These are phyloP conservation scores for Blomia tropicalis DNA, from an alignment of 2,888 invertebrate genomes.

Conservation along the genomic window DNA sequence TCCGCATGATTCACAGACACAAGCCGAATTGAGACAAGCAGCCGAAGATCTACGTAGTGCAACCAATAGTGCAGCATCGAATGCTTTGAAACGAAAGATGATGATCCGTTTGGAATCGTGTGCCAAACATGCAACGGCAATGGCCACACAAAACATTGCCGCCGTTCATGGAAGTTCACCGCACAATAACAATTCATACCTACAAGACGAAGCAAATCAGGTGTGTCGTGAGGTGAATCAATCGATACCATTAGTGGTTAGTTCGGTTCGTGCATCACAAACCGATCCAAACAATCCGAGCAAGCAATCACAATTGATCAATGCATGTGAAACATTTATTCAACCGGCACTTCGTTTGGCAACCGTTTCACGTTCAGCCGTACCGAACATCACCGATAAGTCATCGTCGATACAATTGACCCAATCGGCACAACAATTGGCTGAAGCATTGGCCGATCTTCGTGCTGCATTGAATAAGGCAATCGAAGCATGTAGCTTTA, in stretches of 20 bases:
- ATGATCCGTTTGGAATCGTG: slow-evolving; percentile 48
- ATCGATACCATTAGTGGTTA: slow-evolving; percentile 61
- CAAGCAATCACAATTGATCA: slow-evolving; percentile 61
- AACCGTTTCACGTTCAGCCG: slow-evolving; percentile 57
- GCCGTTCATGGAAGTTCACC: slow-evolving; percentile 65
- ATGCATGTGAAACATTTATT: slow-evolving; percentile 64
- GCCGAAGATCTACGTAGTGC: slow-evolving; percentile 85
- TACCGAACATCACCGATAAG: slow-evolving; percentile 65
- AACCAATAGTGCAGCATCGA: slow-evolving; percentile 65
- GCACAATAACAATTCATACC: slow-evolving; percentile 51
- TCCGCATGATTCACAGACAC: slow-evolving; percentile 62
- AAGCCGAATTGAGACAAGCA: slow-evolving; percentile 64
- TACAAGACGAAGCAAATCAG: slow-evolving; percentile 54
- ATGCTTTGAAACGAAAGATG: slow-evolving; percentile 55
- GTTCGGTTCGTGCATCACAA: slow-evolving; percentile 55
- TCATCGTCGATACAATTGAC: slow-evolving; percentile 56
- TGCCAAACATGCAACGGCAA: slow-evolving; percentile 67
- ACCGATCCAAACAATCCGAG: slow-evolving; percentile 54
- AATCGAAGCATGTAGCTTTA: slow-evolving; percentile 54
- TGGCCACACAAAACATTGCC: slow-evolving; percentile 76
- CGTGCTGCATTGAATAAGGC: slow-evolving; percentile 44
- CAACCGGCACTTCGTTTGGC: slow-evolving; percentile 44
- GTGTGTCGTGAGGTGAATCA: slow-evolving; percentile 55
- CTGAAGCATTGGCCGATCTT: slow-evolving; percentile 47
- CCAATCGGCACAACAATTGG: slow-evolving; percentile 49